Conservation (phyloP, 2,888 invertebrate genomes). For the Dasypogon diadema region DNA sequence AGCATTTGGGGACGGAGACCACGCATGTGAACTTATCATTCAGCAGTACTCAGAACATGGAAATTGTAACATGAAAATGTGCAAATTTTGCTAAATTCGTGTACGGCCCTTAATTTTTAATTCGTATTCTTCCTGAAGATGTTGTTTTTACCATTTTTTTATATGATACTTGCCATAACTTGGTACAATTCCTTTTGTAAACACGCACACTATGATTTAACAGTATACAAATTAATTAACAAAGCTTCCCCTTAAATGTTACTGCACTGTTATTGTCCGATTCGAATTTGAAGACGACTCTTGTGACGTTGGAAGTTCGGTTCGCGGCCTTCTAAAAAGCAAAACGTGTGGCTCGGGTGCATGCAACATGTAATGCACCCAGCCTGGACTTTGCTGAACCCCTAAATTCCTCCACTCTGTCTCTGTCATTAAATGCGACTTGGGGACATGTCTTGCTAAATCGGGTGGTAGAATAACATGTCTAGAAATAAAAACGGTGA, state of each 20-base stretch:
- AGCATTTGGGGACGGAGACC: too few species aligned
- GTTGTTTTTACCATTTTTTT: too few species aligned
- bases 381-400: conserved; percentile 92
- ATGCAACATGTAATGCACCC: conserved; percentile 79
- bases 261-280: not conserved
- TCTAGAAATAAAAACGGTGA: too few species aligned
- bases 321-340: conserved; percentile 77
- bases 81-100: too few species aligned
- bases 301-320: conserved; percentile 13
- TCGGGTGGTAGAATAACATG: conserved; percentile 93
- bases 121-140: too few species aligned
- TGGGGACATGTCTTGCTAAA: conserved; percentile 86
- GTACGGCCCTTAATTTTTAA: too few species aligned
- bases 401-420: conserved; percentile 95
- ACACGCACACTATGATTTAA: not conserved
- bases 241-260: not conserved
- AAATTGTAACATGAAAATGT: too few species aligned
- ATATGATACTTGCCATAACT: too few species aligned
- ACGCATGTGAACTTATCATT: too few species aligned
- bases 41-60: too few species aligned
- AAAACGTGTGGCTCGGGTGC: conserved; percentile 91
- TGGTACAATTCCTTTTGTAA: too few species aligned
- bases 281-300: not conserved
- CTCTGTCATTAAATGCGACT: conserved; percentile 92
- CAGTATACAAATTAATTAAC: not conserved